These are phyloP conservation scores for Ametastegia equiseti DNA, from an alignment of 2,888 invertebrate genomes.

Conservation along the genomic window DNA sequence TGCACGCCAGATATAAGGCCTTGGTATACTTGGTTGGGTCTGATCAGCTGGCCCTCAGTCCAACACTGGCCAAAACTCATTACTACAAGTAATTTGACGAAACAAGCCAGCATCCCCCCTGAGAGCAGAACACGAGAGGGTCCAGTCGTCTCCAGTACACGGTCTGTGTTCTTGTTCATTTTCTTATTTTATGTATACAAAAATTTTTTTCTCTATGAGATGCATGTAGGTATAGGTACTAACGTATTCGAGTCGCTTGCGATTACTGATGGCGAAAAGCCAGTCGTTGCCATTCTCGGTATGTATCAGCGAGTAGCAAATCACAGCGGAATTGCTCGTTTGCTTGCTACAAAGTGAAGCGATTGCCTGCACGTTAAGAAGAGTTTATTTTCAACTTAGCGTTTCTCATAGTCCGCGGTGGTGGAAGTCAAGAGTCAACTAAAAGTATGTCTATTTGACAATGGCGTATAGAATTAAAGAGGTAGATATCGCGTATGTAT, in stretches of 20 bases:
- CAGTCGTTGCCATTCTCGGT: neutral
- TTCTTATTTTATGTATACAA: neutral
- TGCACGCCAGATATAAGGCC: constrained; percentile 65
- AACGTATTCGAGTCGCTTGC: neutral
- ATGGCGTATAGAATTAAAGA: neutral
- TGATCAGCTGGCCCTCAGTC: constrained; percentile 56
- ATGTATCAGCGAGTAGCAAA: neutral
- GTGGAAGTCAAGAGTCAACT: too few relatives aligned
- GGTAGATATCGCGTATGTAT: neutral
- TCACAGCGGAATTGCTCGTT: neutral
- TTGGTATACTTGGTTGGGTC: constrained; percentile 64
- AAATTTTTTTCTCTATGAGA: neutral
- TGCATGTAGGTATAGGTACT: too few relatives aligned
- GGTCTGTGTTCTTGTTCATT: neutral
- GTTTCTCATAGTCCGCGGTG: neutral
- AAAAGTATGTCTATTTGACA: too few relatives aligned
- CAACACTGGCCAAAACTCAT: neutral
- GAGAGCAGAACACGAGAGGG: neutral
- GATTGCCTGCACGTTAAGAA: neutral
- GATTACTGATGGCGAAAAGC: neutral
- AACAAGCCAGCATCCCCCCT: neutral
- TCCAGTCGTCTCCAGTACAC: neutral
- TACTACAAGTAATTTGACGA: neutral
- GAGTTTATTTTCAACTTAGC: neutral
- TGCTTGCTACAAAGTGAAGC: neutral